Evolutionary conservation across 2,888 invertebrate genomes (phyloP), one percentile per base, ranked within the genome.

Genomic region (Strigamia maritima): DNA sequence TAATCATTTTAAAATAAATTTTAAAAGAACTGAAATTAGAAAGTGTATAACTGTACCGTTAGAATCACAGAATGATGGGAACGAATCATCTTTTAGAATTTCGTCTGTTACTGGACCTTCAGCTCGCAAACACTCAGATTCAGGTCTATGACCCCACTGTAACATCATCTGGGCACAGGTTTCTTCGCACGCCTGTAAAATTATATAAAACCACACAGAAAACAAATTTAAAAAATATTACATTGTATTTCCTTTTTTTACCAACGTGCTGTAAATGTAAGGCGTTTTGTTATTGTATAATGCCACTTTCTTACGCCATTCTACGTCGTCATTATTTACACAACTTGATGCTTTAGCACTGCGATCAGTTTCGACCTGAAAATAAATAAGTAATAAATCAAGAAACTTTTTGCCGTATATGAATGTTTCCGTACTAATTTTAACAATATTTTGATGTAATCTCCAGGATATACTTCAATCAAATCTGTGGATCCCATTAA

Each of bases 401-500:
- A n/a, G n/a, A 65, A 26, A 24, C 6, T 65, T 2, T 24, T 8
- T 19, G 19, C 6, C 6, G 22, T 6, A 6, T 19, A 6, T 8
- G 8, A 60, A 60, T 60, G 60, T 10, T 22, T 22, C 31, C 77
- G 44, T 12, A 49, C 77, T 24, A 77, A 40, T 24, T 77, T 77
- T 6, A 49, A 2, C 2, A 77, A 12, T 12, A 77, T 77, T 26
- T 77, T 77, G 1, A 49, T 12, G 49, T 77, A 77, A 77, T 77
- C 77, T 49, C 77, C 77, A n/a, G 77, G 77, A 77, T 44, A 77
- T 24, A 77, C 49, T 77, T 77, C 77, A 10, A 77, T 40, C n/a
- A 77, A 19, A 24, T 77, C 49, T 14, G 77, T 2, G 10, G 77
- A 77, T 24, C 44, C 40, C 49, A 77, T 44, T 1, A 28, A 8